Conservation (phyloP, 1,140 invertebrate genomes). For the Drosophila mojavensis region DNA sequence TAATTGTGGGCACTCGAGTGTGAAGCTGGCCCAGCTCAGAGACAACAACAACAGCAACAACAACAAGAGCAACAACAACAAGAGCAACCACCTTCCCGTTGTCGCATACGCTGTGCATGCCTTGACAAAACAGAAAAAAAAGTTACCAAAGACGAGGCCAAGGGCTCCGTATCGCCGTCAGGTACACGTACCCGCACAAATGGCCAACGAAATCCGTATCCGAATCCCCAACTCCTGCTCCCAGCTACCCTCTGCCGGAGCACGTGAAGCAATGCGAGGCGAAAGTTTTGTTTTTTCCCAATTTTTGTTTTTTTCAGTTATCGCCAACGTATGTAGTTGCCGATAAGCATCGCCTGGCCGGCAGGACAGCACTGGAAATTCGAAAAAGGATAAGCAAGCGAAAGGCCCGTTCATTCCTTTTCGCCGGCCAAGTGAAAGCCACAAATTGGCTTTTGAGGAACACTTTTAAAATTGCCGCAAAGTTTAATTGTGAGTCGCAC, state of each 20-base stretch:
- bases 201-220: constrained; percentile 22
- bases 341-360: constrained; percentile 41
- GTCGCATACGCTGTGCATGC: constrained; percentile 7
- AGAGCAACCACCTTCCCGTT: constrained; percentile 20
- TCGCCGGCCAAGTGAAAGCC: constrained; percentile 14
- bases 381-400: background rate
- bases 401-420: constrained; percentile 2
- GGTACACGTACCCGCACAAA: constrained; percentile 47
- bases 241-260: background rate
- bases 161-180: constrained; percentile 19
- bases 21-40: constrained; percentile 43
- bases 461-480: constrained; percentile 20
- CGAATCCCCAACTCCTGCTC: background rate
- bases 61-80: background rate
- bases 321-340: constrained; percentile 48
- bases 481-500: constrained; percentile 33
- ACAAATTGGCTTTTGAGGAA: constrained; percentile 14
- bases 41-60: constrained; percentile 28
- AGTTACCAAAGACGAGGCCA: constrained; percentile 24
- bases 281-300: constrained; percentile 59
- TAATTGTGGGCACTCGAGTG: constrained; percentile 80
- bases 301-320: constrained; percentile 51
- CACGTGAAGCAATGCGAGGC: constrained; percentile 16
- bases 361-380: constrained; percentile 1
- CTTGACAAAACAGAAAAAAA: constrained; percentile 18